phyloP scores from a whole-genome alignment of 2,113 vertebrate genomes.

The Zosterops hypoxanthus region DNA sequence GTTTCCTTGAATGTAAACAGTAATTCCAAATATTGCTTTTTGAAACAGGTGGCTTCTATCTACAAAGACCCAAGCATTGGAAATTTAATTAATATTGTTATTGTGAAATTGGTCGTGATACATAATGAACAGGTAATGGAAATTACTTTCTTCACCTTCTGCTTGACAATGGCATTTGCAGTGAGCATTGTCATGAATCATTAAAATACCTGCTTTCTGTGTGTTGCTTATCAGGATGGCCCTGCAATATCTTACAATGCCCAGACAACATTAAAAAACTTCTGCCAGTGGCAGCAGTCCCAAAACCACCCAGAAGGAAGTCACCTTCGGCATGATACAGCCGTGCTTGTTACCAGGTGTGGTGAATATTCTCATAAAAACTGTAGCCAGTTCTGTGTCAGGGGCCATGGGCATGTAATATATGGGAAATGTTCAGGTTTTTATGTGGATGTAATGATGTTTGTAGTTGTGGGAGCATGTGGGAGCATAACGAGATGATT shows the following conservation, averaged over 20 bases:
- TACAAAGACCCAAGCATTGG: conserved; percentile 99
- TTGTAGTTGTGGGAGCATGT: not conserved
- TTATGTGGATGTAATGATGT: not conserved
- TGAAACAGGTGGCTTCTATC: conserved; percentile 93
- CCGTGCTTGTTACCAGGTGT: conserved; percentile 95
- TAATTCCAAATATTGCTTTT: conserved; percentile 68
- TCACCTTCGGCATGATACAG: conserved; percentile 91
- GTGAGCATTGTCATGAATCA: not conserved
- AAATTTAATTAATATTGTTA: conserved; percentile 97
- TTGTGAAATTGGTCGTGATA: conserved; percentile 96
- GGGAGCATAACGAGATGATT: not conserved
- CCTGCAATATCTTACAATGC: conserved; percentile 94
- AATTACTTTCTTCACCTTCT: conserved; percentile 26
- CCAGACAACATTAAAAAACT: conserved; percentile 96
- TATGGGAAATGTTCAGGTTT: not conserved
- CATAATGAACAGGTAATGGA: conserved; percentile 91
- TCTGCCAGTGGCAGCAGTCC: conserved; percentile 96
- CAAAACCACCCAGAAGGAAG: conserved; percentile 89
- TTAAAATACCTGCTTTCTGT: conserved; percentile 8
- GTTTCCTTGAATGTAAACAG: conserved; percentile 31
- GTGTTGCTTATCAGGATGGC: conserved; percentile 83
- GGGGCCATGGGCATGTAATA: not conserved
- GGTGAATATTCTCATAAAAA: not conserved
- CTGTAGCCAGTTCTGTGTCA: not conserved
- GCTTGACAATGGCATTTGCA: not conserved